Conservation (phyloP, 2,113 vertebrate species). For the Benitochromis conjunctus region DNA sequence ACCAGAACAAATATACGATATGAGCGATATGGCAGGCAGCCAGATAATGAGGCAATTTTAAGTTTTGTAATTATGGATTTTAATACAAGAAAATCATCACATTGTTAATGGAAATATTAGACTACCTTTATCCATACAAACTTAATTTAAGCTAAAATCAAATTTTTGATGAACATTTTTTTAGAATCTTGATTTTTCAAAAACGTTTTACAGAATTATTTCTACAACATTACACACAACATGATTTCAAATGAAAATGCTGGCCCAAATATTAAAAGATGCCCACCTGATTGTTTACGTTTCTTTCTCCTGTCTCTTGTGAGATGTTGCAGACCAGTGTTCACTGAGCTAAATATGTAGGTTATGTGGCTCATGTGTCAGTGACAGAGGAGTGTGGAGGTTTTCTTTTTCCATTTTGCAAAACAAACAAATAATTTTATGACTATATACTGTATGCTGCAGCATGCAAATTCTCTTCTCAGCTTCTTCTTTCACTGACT, state of each 20-base stretch:
- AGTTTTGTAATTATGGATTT: neutral
- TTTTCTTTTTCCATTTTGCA: neutral
- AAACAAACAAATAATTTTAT: neutral
- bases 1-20: neutral
- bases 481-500: neutral
- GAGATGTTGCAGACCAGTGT: fast-evolving
- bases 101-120: neutral
- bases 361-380: neutral
- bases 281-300: neutral
- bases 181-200: neutral
- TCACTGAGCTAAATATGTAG: neutral
- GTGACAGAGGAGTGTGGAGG: neutral
- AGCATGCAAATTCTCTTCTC: neutral
- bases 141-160: neutral
- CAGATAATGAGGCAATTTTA: neutral
- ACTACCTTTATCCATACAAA: neutral
- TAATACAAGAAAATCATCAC: neutral
- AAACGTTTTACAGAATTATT: neutral
- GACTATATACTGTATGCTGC: neutral
- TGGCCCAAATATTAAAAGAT: neutral
- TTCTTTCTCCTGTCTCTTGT: neutral
- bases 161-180: neutral
- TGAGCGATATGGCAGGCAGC: neutral
- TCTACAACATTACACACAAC: neutral
- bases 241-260: neutral